Evolutionary conservation across 2,797 vertebrate species (phyloP).

Genomic region (Psittacula echo): DNA sequence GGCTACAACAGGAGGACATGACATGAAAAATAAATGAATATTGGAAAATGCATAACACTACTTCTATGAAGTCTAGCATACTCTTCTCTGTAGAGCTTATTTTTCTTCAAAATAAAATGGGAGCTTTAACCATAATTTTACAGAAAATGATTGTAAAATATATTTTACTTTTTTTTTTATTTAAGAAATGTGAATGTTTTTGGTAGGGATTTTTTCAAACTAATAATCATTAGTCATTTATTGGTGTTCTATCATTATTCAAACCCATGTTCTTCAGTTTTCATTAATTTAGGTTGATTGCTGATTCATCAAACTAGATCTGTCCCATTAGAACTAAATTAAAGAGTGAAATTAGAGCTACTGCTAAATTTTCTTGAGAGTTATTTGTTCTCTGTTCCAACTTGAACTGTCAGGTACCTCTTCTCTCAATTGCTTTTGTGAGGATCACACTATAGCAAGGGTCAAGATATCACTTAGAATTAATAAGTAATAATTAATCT

Average conservation of each 20-base stretch:
- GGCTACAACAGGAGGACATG: not conserved
- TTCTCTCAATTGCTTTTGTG: not conserved
- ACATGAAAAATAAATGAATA: slow-evolving; percentile 2
- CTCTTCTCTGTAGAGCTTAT: not conserved
- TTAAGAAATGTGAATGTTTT: not conserved
- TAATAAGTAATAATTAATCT: not conserved
- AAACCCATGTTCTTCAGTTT: not conserved
- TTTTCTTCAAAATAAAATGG: slow-evolving; percentile 4
- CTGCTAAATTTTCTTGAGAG: not conserved
- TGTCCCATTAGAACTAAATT: not conserved
- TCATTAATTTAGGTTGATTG: not conserved
- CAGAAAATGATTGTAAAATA: not conserved
- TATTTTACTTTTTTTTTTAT: not conserved
- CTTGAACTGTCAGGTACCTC: not conserved
- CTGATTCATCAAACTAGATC: not conserved
- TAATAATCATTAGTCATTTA: not conserved
- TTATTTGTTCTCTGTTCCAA: not conserved
- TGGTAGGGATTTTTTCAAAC: not conserved
- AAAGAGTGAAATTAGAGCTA: not conserved
- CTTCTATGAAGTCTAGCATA: not conserved
- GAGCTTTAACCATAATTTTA: not conserved
- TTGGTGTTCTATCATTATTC: not conserved
- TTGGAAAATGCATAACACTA: not conserved
- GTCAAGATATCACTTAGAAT: not conserved
- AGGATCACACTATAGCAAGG: not conserved